Percentiles rank a stretch among this genome's conserved stretches.
These are phyloP conservation scores for Calameuta filiformis DNA, from an alignment of 2,888 invertebrate genomes.

Conservation along the genomic window DNA sequence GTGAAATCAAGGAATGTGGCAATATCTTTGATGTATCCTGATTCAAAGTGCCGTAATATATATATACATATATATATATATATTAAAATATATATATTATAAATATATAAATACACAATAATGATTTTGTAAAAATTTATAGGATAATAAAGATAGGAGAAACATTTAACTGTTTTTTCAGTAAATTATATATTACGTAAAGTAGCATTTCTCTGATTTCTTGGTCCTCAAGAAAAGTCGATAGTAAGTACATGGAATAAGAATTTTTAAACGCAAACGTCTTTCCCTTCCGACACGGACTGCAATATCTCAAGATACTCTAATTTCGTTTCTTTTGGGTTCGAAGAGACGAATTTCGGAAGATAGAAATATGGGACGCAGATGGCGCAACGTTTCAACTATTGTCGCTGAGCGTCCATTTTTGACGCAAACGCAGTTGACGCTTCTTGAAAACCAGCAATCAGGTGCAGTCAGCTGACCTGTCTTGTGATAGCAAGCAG, in stretches of 20 bases:
- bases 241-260: not conserved
- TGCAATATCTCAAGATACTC: not conserved
- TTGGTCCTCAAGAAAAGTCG: not conserved
- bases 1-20: not conserved
- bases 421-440: not conserved
- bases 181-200: not conserved
- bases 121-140: not conserved
- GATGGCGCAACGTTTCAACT: not conserved
- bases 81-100: not conserved
- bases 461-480: conserved; percentile 64
- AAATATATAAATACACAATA: not conserved
- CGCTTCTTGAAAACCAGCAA: conserved; percentile 16
- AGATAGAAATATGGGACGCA: not conserved
- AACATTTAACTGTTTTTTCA: not conserved
- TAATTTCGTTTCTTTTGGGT: too few species aligned
- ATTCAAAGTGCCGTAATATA: not conserved
- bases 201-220: not conserved
- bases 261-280: not conserved
- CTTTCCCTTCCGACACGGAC: not conserved
- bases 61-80: not conserved
- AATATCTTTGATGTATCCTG: not conserved
- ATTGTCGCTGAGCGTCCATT: not conserved
- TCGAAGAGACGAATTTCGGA: not conserved
- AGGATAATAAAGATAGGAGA: not conserved
- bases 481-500: conserved; percentile 61